Conservation (phyloP, 2,113 vertebrate genomes). For the Ranitomeya variabilis region DNA sequence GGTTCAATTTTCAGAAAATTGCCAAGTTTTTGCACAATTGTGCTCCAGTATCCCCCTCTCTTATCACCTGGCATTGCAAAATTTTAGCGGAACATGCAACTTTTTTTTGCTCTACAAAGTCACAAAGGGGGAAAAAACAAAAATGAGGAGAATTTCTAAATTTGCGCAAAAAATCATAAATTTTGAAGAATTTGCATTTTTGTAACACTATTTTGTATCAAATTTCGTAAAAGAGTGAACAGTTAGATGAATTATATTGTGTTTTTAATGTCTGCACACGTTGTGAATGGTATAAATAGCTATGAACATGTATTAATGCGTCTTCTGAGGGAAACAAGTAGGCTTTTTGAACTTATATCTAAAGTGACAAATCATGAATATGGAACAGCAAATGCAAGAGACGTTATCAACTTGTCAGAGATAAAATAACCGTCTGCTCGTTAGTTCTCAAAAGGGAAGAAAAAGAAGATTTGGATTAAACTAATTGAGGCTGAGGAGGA, state of each 20-base stretch:
- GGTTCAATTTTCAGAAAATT: too few relatives aligned
- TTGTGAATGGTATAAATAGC: conserved; percentile 36
- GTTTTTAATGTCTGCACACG: conserved; percentile 10
- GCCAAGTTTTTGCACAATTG: too few relatives aligned
- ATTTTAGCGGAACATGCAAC: too few relatives aligned
- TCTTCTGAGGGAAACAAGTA: conserved; percentile 11
- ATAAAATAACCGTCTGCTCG: conserved; percentile 40
- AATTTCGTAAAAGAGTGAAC: background rate
- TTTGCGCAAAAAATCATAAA: too few relatives aligned
- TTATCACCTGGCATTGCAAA: too few relatives aligned
- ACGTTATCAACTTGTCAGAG: conserved; percentile 40
- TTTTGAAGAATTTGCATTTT: background rate
- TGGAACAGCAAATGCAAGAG: conserved; percentile 26
- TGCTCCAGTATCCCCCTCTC: too few relatives aligned
- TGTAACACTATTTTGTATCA: background rate
- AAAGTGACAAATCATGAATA: conserved; percentile 41
- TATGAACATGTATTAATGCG: conserved; percentile 24
- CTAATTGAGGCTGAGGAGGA: background rate
- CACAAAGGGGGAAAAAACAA: too few relatives aligned
- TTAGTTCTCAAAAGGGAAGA: background rate
- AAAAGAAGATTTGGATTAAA: background rate
- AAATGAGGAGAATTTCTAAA: too few relatives aligned
- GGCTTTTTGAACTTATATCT: conserved; percentile 24
- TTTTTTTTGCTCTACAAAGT: too few relatives aligned
- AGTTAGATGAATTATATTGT: background rate